Evolutionary conservation across 1,140 invertebrate genomes (phyloP).

Genomic region (Sycophila sp.): DNA sequence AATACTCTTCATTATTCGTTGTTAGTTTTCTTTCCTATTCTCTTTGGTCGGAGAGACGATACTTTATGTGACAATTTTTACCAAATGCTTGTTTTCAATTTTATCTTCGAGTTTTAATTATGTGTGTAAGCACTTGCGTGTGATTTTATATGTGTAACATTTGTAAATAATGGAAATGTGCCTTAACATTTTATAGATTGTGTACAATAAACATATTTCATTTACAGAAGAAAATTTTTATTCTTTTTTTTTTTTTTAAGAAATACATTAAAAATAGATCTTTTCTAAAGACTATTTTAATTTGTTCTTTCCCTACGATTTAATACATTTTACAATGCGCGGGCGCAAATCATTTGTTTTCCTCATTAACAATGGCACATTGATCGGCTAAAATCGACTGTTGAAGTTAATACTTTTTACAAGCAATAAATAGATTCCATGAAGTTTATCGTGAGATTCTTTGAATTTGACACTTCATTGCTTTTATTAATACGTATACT

Average conservation of each 20-base stretch:
- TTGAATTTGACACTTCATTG: not conserved
- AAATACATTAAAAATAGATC: slow-evolving; percentile 18
- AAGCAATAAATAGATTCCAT: not conserved
- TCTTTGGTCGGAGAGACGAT: no score
- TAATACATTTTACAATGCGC: not conserved
- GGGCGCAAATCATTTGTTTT: not conserved
- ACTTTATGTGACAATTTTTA: no score
- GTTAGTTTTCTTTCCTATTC: no score
- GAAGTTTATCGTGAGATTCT: not conserved
- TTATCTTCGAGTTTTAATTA: no score
- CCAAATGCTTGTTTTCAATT: no score
- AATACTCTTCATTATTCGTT: no score
- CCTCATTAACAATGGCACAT: slow-evolving; percentile 7
- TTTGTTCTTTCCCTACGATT: not conserved
- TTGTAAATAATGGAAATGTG: no score
- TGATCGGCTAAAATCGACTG: not conserved
- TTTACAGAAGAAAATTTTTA: no score
- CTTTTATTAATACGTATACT: not conserved
- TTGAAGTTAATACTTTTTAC: slow-evolving; percentile 4
- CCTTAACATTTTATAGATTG: no score
- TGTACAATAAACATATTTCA: no score
- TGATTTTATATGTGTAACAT: no score
- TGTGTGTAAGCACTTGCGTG: no score
- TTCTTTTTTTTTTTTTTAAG: slow-evolving; percentile 5
- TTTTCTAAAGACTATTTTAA: not conserved